phyloP scores from a whole-genome alignment of 1,140 invertebrate species.

The Hylaeus volcanicus region DNA sequence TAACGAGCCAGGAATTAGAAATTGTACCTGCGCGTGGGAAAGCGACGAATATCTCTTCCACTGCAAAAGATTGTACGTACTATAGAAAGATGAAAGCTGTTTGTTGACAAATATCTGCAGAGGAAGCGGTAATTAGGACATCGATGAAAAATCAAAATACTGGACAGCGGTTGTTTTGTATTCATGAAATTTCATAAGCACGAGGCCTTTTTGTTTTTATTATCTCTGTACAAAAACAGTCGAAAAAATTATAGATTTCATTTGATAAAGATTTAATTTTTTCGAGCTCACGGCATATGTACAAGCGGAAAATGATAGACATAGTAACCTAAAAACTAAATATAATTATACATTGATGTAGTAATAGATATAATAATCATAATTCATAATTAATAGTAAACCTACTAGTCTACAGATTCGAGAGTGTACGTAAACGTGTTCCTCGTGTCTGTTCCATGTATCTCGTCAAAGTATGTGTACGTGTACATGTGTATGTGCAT shows the following conservation, averaged over 20 bases:
- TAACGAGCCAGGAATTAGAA: no score
- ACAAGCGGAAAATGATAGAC: conserved; percentile 79
- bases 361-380: conserved; percentile 76
- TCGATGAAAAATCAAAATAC: conserved; percentile 11
- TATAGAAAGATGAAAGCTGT: no score
- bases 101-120: neutral
- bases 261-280: conserved; percentile 78
- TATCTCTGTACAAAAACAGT: conserved; percentile 81
- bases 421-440: conserved; percentile 54
- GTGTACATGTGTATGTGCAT: conserved; percentile 35
- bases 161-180: conserved; percentile 60
- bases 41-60: neutral
- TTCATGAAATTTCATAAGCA: conserved; percentile 81
- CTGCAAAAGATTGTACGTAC: neutral
- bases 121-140: neutral
- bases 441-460: conserved; percentile 46
- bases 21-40: no score
- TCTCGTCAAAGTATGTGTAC: conserved; percentile 24
- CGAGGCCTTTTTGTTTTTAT: conserved; percentile 80
- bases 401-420: conserved; percentile 74
- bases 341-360: conserved; percentile 79
- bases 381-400: conserved; percentile 73
- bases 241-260: conserved; percentile 81
- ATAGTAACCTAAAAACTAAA: conserved; percentile 78
- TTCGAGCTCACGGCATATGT: conserved; percentile 80